Percentiles rank a stretch among this genome's conserved stretches.
Evolutionary conservation across 2,113 vertebrate genomes (phyloP).

Genomic region (Pangasianodon hypophthalmus): DNA sequence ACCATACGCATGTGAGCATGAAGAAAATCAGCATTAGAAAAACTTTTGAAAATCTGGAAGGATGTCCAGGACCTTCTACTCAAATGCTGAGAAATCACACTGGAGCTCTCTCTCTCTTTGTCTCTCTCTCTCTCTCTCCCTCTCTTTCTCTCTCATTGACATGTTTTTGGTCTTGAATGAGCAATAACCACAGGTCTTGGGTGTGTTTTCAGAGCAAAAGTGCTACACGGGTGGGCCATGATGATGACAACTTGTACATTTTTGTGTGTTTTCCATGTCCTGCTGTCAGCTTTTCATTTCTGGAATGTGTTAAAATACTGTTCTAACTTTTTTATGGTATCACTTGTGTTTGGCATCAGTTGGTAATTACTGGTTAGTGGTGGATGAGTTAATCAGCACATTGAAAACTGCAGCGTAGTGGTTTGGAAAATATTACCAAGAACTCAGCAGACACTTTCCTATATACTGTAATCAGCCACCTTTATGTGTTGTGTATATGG

Average conservation of each 20-base stretch:
- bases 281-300: not conserved
- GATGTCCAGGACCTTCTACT: slow-evolving; percentile 2
- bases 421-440: slow-evolving; percentile 5
- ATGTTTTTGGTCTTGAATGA: slow-evolving; percentile 36
- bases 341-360: slow-evolving; percentile 16
- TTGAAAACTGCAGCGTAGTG: not conserved
- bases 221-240: slow-evolving; percentile 40
- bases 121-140: not conserved
- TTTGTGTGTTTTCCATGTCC: not conserved
- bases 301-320: slow-evolving; percentile 14
- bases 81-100: not conserved
- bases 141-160: not conserved
- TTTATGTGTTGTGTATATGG: not conserved
- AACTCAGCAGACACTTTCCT: not conserved
- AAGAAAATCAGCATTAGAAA: not conserved
- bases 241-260: not conserved
- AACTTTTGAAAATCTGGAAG: not conserved
- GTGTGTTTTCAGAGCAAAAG: slow-evolving; percentile 24
- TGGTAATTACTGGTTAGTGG: slow-evolving; percentile 36
- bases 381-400: slow-evolving; percentile 12
- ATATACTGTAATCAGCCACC: not conserved
- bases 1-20: not conserved
- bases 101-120: not conserved
- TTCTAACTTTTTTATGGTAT: not conserved
- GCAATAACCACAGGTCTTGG: slow-evolving; percentile 38